These are phyloP conservation scores for Mycteria americana DNA, from an alignment of 2,797 vertebrate genomes.

Conservation along the genomic window DNA sequence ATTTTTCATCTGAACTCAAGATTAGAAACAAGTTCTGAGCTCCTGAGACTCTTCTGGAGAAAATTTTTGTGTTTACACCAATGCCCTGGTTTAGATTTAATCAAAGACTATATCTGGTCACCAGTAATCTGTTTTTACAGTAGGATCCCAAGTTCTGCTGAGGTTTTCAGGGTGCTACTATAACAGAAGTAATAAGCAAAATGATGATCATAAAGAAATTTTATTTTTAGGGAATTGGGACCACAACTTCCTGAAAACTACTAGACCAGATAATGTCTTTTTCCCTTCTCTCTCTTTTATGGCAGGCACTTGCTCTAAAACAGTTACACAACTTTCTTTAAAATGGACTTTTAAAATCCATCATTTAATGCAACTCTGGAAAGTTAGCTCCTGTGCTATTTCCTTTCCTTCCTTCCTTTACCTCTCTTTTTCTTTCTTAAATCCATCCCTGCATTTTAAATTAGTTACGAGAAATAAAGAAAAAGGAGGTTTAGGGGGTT, in stretches of 20 bases:
- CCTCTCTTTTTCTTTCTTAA: slow-evolving; percentile 16
- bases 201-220: slow-evolving; percentile 5
- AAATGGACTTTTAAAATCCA: slow-evolving; percentile 59
- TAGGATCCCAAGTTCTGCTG: background rate
- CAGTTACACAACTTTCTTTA: background rate
- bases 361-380: slow-evolving; percentile 48
- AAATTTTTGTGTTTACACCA: background rate
- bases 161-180: background rate
- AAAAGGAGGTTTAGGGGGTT: slow-evolving; percentile 1
- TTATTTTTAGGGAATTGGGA: slow-evolving; percentile 61
- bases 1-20: background rate
- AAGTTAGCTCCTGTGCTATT: slow-evolving; percentile 45
- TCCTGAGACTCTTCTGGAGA: background rate
- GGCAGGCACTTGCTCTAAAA: slow-evolving; percentile 35
- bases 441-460: slow-evolving; percentile 67
- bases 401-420: slow-evolving; percentile 58
- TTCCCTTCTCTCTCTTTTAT: slow-evolving; percentile 33
- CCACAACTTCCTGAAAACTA: slow-evolving; percentile 61
- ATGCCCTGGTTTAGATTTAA: background rate
- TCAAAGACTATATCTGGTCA: background rate
- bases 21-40: background rate
- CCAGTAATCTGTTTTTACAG: background rate
- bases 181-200: background rate
- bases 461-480: slow-evolving; percentile 60
- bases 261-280: slow-evolving; percentile 66